phyloP scores from a whole-genome alignment of 2,888 invertebrate genomes.

The Adelphocoris suturalis region DNA sequence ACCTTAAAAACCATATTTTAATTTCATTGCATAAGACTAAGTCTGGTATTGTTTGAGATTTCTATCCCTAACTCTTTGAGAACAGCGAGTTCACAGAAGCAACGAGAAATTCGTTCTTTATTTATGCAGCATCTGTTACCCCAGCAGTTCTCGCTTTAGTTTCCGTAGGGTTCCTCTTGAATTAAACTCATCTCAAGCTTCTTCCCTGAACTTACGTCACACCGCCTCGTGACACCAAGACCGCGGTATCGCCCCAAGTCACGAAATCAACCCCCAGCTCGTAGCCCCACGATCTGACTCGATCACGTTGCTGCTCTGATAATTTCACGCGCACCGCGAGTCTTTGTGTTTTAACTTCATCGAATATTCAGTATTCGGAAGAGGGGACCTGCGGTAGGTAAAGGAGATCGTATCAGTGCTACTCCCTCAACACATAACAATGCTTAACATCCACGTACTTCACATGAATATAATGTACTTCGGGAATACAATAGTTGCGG shows the following conservation, averaged over 20 bases:
- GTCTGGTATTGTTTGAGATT: too few relatives aligned
- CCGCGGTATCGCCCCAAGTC: slow-evolving; percentile 4
- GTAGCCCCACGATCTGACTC: neutral
- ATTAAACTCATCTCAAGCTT: neutral
- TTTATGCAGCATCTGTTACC: slow-evolving; percentile 13
- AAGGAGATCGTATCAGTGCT: too few relatives aligned
- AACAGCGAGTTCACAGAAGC: neutral
- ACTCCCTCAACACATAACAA: too few relatives aligned
- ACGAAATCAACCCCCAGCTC: neutral
- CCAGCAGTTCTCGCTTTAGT: neutral
- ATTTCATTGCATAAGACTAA: too few relatives aligned
- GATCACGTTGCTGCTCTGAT: neutral
- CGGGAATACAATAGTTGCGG: too few relatives aligned
- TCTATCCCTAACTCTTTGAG: too few relatives aligned
- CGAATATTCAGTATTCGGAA: too few relatives aligned
- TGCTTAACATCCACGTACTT: too few relatives aligned
- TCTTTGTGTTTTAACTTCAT: too few relatives aligned
- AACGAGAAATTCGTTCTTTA: slow-evolving; percentile 16
- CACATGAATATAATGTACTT: too few relatives aligned
- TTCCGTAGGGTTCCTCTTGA: slow-evolving; percentile 16
- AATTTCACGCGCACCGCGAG: neutral
- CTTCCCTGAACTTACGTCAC: slow-evolving; percentile 5
- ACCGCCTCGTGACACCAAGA: neutral
- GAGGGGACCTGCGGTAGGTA: too few relatives aligned
- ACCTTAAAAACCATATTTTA: too few relatives aligned